Conservation (phyloP, 1,140 invertebrate genomes). For the Ooceraea biroi region DNA sequence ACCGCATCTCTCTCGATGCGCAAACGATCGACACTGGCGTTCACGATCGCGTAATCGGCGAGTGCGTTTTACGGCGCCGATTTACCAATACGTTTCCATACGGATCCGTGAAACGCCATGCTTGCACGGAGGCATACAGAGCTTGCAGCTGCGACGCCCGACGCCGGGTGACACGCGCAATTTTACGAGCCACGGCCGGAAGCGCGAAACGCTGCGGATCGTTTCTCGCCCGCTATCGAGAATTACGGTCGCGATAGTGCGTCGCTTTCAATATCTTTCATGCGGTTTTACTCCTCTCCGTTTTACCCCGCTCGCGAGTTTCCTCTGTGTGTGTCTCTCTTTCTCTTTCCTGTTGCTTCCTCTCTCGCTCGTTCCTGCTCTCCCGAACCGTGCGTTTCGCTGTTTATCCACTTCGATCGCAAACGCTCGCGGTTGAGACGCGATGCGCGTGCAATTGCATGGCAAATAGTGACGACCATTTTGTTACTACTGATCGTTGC, state of each 20-base stretch:
- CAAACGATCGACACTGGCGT: neutral
- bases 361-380: neutral
- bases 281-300: conserved; percentile 3
- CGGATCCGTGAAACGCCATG: neutral
- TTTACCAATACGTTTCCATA: conserved; percentile 21
- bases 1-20: neutral
- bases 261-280: conserved; percentile 41
- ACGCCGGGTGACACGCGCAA: neutral
- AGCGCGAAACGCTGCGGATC: conserved; percentile 41
- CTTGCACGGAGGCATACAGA: neutral
- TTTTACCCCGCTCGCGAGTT: neutral
- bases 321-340: neutral
- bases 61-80: conserved; percentile 7
- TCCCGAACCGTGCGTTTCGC: conserved; percentile 1
- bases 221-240: conserved; percentile 29
- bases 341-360: neutral
- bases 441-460: conserved; percentile 33
- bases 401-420: conserved; percentile 47
- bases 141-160: conserved; percentile 5
- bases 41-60: neutral
- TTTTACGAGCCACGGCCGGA: conserved; percentile 53
- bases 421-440: conserved; percentile 34
- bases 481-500: neutral
- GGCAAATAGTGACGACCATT: conserved; percentile 36
- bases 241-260: conserved; percentile 58